Conservation (phyloP, 2,113 vertebrate species). For the Chauna torquata region DNA sequence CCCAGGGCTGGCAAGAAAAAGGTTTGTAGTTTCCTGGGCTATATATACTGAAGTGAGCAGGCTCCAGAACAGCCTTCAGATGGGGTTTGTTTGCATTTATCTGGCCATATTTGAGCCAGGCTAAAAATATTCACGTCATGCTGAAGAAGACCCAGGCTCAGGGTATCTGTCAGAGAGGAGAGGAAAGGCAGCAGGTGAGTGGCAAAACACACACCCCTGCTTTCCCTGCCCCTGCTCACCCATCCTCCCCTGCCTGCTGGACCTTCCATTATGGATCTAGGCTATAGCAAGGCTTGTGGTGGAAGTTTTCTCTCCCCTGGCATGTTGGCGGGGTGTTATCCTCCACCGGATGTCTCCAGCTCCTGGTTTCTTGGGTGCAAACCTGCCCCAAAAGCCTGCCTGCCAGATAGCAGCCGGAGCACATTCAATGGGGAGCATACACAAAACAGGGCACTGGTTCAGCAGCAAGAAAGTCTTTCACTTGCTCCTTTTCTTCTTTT, state of each 20-base stretch:
- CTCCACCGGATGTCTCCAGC: neutral
- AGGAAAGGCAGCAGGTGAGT: neutral
- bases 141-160: neutral
- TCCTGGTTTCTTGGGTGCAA: neutral
- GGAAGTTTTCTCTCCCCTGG: neutral
- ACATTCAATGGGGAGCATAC: rapidly evolving
- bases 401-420: rapidly evolving
- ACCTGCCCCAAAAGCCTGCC: neutral
- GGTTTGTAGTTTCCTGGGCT: neutral
- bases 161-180: neutral
- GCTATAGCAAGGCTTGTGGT: neutral
- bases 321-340: neutral
- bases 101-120: neutral
- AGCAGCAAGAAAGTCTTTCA: neutral
- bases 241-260: neutral
- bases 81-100: neutral
- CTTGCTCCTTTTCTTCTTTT: neutral
- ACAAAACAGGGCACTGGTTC: neutral
- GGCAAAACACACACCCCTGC: rapidly evolving
- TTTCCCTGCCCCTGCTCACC: neutral
- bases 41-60: neutral
- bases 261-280: neutral
- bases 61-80: neutral
- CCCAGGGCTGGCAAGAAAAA: neutral
- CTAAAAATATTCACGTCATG: neutral